These are phyloP conservation scores for Holacanthella duospinosa DNA, from an alignment of 2,888 invertebrate species.

Conservation along the genomic window DNA sequence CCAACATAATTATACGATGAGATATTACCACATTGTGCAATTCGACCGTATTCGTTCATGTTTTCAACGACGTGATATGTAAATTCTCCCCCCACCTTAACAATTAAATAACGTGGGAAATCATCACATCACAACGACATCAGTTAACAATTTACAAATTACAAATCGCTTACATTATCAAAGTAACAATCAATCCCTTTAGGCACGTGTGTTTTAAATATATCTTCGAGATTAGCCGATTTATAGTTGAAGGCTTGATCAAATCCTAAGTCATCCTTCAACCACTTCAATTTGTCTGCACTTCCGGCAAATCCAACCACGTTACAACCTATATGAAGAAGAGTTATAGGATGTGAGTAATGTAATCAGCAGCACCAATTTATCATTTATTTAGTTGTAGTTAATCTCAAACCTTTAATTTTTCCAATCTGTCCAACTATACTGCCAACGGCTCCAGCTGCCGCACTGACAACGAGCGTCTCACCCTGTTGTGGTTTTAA, in stretches of 20 bases:
- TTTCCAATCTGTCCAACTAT: conserved; percentile 70
- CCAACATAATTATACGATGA: conserved; percentile 51
- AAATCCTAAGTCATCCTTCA: conserved; percentile 55
- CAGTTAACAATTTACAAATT: background rate
- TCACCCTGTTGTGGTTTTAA: conserved; percentile 61
- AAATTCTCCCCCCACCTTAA: conserved; percentile 57
- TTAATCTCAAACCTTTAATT: conserved; percentile 47
- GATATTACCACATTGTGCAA: conserved; percentile 57
- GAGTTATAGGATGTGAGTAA: background rate
- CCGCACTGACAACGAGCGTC: conserved; percentile 60
- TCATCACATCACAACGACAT: background rate
- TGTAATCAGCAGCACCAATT: background rate
- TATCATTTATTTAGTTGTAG: background rate
- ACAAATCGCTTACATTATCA: conserved; percentile 53
- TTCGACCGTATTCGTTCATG: conserved; percentile 53
- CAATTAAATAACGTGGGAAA: background rate
- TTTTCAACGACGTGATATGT: conserved; percentile 50
- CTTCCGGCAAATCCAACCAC: conserved; percentile 63
- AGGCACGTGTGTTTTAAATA: conserved; percentile 53
- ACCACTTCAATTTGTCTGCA: conserved; percentile 59
- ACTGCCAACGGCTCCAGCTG: conserved; percentile 62
- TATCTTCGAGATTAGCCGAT: conserved; percentile 47
- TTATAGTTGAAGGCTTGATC: conserved; percentile 64
- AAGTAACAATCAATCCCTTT: conserved; percentile 64
- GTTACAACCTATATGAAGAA: conserved; percentile 46